These are phyloP conservation scores for Monopis laevigella DNA, from an alignment of 2,888 invertebrate species.

Conservation along the genomic window DNA sequence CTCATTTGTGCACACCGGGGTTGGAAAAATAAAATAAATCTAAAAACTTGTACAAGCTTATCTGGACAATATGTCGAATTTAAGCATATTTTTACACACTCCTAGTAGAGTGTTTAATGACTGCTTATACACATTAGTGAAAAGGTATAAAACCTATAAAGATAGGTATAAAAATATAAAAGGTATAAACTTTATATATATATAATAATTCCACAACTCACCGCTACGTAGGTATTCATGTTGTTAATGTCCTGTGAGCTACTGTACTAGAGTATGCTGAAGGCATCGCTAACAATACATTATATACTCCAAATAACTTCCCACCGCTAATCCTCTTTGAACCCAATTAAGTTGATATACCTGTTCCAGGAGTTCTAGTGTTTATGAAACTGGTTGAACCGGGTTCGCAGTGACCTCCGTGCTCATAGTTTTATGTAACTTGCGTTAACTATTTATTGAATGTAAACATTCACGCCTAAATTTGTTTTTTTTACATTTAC, in stretches of 20 bases:
- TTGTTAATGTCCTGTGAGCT: conserved; percentile 3
- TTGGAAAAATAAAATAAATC: too few relatives aligned
- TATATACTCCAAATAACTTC: conserved; percentile 6
- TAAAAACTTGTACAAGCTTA: too few relatives aligned
- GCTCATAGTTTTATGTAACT: conserved; percentile 7
- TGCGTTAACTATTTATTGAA: neutral
- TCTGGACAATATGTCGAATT: too few relatives aligned
- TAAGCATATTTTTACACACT: too few relatives aligned
- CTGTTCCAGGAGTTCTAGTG: conserved; percentile 3
- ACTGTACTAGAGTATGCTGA: conserved; percentile 1
- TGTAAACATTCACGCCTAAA: too few relatives aligned
- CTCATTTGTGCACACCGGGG: too few relatives aligned
- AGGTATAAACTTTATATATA: too few relatives aligned
- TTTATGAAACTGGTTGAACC: conserved; percentile 2
- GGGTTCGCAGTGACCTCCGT: conserved; percentile 2
- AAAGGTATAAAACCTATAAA: too few relatives aligned
- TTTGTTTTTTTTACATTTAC: too few relatives aligned
- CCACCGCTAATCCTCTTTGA: conserved; percentile 1
- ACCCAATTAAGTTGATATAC: conserved; percentile 1
- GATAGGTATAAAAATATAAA: too few relatives aligned
- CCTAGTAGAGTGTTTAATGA: too few relatives aligned
- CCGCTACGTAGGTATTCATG: conserved; percentile 8
- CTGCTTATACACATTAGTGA: too few relatives aligned
- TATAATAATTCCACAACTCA: conserved; percentile 1
- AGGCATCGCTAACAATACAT: neutral